phyloP scores from a whole-genome alignment of 2,113 vertebrate genomes.

The Haemorhous mexicanus region DNA sequence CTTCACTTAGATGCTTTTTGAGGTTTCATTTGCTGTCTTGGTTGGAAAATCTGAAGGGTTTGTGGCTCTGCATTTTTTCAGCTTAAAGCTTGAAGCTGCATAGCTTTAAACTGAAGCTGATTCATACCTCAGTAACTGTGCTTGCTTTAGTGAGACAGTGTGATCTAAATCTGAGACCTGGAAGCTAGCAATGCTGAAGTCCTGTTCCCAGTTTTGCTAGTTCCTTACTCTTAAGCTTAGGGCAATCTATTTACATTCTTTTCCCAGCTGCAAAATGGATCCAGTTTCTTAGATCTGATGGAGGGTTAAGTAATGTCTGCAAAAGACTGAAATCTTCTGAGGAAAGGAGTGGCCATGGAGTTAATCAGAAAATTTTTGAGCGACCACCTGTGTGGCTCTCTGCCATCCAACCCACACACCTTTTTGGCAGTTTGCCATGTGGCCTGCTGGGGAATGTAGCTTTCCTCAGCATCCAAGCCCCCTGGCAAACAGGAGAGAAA shows the following conservation, averaged over 20 bases:
- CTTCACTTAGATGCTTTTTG: not conserved
- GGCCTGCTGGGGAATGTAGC: constrained; percentile 12
- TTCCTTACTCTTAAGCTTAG: constrained; percentile 14
- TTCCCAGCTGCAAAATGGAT: constrained; percentile 1
- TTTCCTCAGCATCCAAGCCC: constrained; percentile 1
- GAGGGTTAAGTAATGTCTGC: constrained; percentile 10
- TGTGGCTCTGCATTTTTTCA: not conserved
- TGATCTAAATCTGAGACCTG: not conserved
- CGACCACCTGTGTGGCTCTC: constrained; percentile 56
- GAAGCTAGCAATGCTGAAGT: not conserved
- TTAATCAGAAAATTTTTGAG: constrained; percentile 48
- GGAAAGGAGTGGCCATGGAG: constrained; percentile 31
- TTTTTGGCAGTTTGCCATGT: not conserved
- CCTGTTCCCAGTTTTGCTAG: not conserved
- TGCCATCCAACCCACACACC: constrained; percentile 52
- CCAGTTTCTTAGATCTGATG: constrained; percentile 3
- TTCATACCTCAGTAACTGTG: fast-evolving
- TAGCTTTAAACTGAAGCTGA: not conserved
- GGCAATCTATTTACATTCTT: constrained; percentile 23
- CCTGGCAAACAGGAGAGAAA: constrained; percentile 23
- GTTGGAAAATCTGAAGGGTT: not conserved
- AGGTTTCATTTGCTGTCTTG: not conserved
- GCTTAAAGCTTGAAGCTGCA: not conserved
- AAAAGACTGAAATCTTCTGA: constrained; percentile 27
- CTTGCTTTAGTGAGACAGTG: not conserved